Base-by-base conservation (phyloP, 92 coral and sea anemone genomes). In the Paramuricea clavata region DNA sequence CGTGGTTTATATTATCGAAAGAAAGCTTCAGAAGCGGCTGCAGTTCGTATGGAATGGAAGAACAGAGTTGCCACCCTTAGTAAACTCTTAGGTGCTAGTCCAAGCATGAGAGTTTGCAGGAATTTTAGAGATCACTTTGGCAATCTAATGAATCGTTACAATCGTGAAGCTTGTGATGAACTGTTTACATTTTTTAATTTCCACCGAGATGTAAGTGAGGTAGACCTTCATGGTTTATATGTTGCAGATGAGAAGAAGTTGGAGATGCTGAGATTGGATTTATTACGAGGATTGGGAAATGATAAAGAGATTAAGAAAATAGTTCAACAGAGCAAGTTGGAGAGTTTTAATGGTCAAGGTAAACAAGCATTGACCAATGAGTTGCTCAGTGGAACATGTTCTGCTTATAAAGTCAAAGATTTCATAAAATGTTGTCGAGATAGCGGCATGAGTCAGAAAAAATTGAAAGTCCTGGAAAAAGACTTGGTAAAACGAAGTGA, bases 211-310 rank as follows among this genome's bases (percentile, higher is more conserved):
- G 79, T 47, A 31, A 80, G 82, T 35, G 85, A 80, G 31, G 87
- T 90, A 2, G 93, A 90, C 65, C 93, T 90, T 17, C 93, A 90
- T 62, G 88, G 84, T 22, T 86, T 86, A 23, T 69, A 30, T 16
- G 93, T 90, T 0, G 93, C 74, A 34, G 73, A 90, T 22, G 60
- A 44, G 61, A 22, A 23, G 69, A 87, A 30, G 13, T 83, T 23
- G 17, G 59, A 27, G 22, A 1, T 33, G 13, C 21, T 73, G 34
- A 73, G 60, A 67, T 67, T 13, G 41, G 73, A 67, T 67, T 13
- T 57, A 5, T 25, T 57, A 57, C 28, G 28, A 57, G 65, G 28
- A 25, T 5, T 19, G 65, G 28, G 3, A 3, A 57, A 25, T 57
- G 65, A 57, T 57, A 16, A 57, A 57, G n/a, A 16, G 6, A 57